phyloP scores from a whole-genome alignment of 2,888 invertebrate species.

The Morinoia aosen region DNA sequence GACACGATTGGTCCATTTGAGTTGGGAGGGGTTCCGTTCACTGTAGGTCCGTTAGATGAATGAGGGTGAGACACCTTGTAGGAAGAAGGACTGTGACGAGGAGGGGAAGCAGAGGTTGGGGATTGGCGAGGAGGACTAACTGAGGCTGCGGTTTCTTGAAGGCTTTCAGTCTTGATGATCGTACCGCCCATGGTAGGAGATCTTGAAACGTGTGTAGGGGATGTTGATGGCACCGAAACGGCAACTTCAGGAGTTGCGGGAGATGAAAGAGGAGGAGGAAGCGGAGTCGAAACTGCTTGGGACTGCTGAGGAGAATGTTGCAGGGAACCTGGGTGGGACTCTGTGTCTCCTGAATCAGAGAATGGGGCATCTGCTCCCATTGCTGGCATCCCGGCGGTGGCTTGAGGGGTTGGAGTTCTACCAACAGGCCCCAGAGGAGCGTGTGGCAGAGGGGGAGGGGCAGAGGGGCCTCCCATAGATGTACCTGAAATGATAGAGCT shows the following conservation, averaged over 20 bases:
- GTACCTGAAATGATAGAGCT: neutral
- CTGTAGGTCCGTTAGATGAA: neutral
- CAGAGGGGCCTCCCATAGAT: constrained; percentile 5
- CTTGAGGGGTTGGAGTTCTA: constrained; percentile 36
- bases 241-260: constrained; percentile 31
- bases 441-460: neutral
- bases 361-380: constrained; percentile 28
- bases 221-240: constrained; percentile 18
- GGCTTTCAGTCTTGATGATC: constrained; percentile 34
- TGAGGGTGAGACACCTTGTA: neutral
- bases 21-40: constrained; percentile 39
- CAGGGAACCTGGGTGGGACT: neutral
- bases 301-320: constrained; percentile 50
- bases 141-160: constrained; percentile 47
- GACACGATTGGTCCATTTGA: constrained; percentile 43
- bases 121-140: constrained; percentile 44
- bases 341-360: neutral
- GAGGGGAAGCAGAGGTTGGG: constrained; percentile 47
- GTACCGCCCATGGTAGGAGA: constrained; percentile 15
- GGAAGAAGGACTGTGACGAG: constrained; percentile 38
- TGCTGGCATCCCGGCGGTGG: neutral
- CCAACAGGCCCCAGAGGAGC: neutral
- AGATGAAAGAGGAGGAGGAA: constrained; percentile 53
- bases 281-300: constrained; percentile 51
- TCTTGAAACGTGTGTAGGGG: constrained; percentile 22